A percentile compares a stretch with the other conserved stretches of the same genome.
phyloP scores from a whole-genome alignment of 1,140 invertebrate species.

The Condylostylus longicornis region DNA sequence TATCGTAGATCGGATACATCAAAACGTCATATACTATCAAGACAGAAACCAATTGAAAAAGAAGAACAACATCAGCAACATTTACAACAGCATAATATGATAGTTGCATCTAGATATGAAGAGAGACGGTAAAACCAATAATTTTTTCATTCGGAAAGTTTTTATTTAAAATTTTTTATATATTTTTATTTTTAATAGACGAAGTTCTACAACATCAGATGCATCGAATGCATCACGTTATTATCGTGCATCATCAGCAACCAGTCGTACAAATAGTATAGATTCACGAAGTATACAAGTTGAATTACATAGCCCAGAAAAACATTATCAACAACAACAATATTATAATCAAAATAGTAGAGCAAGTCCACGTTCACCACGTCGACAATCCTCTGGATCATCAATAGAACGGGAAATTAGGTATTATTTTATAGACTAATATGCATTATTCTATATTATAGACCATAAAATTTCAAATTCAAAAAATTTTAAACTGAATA shows the following conservation, averaged over 20 bases:
- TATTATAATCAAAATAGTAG: slow-evolving; percentile 24
- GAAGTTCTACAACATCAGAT: slow-evolving; percentile 30
- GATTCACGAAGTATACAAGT: slow-evolving; percentile 27
- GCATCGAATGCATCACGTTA: slow-evolving; percentile 25
- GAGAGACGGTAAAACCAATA: slow-evolving; percentile 13
- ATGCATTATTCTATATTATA: not conserved
- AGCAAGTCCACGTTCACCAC: slow-evolving; percentile 27
- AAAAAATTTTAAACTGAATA: too few relatives aligned
- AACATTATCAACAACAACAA: slow-evolving; percentile 24
- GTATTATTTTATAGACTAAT: slow-evolving; percentile 7
- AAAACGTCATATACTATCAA: slow-evolving; percentile 51
- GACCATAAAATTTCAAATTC: not conserved
- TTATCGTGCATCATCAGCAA: slow-evolving; percentile 17
- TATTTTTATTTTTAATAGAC: slow-evolving; percentile 4
- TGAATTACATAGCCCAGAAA: slow-evolving; percentile 28
- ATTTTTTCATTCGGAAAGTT: slow-evolving; percentile 8
- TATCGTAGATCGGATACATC: slow-evolving; percentile 46
- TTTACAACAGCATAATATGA: not conserved
- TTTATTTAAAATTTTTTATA: slow-evolving; percentile 2
- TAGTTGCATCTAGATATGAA: not conserved
- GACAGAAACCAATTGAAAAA: slow-evolving; percentile 56
- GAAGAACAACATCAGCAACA: slow-evolving; percentile 31
- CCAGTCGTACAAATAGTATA: slow-evolving; percentile 29
- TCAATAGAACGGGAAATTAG: slow-evolving; percentile 28
- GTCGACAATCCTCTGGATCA: slow-evolving; percentile 26